Evolutionary conservation across 2,113 vertebrate species (phyloP).

Genomic region (Narcine bancroftii): DNA sequence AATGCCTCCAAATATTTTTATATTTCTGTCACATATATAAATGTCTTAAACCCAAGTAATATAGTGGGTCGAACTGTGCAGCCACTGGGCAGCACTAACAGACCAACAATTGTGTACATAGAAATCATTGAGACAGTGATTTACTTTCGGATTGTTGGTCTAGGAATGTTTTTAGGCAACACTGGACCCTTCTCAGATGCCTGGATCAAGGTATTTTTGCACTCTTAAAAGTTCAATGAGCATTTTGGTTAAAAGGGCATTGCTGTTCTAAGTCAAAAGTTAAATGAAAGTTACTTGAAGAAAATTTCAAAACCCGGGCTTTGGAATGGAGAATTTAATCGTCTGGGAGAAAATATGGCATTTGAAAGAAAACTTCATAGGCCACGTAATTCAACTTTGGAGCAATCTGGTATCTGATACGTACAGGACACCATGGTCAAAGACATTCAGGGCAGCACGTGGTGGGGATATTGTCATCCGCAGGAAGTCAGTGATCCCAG

Average conservation of each 20-base stretch:
- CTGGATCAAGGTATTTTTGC: not conserved
- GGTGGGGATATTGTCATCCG: too few relatives aligned
- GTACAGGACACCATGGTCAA: too few relatives aligned
- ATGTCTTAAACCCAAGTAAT: not conserved
- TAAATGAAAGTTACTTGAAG: not conserved
- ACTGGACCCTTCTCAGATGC: not conserved
- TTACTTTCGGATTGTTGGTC: not conserved
- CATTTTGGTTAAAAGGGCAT: not conserved
- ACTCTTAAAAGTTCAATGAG: not conserved
- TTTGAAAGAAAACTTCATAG: not conserved
- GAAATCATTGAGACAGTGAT: not conserved
- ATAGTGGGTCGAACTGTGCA: not conserved
- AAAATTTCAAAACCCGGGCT: not conserved
- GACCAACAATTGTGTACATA: not conserved
- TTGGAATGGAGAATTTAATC: not conserved
- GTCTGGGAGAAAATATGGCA: not conserved
- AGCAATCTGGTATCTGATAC: too few relatives aligned
- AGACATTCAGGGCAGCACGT: too few relatives aligned
- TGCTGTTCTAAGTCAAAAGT: not conserved
- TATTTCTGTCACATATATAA: not conserved
- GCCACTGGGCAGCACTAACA: not conserved
- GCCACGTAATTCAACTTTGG: too few relatives aligned
- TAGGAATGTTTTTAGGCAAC: slow-evolving; percentile 20
- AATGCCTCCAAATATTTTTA: not conserved
- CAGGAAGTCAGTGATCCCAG: too few relatives aligned